Evolutionary conservation across 1,140 invertebrate species (phyloP), one percentile per base, ranked within the genome.

Genomic region (Bacillus rossius): DNA sequence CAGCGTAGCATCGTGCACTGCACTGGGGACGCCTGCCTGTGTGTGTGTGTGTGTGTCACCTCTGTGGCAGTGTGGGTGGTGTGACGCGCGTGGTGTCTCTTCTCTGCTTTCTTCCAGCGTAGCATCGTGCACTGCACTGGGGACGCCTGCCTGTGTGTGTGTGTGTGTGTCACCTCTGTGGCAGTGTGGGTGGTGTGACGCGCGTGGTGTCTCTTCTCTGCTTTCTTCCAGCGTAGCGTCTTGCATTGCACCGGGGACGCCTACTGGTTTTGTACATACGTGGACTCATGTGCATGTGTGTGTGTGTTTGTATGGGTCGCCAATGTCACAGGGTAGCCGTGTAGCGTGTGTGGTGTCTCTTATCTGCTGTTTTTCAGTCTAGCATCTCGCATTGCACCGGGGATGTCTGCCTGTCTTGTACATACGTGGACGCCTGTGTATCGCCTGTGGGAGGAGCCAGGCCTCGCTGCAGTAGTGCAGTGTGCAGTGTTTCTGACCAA

Each of bases 281-380:
- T n/a, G n/a, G n/a, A n/a, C n/a, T n/a, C n/a, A n/a, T 37, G 16
- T 37, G 1, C 55, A 17, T 8, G 51, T n/a, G 25, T 16, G 7
- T 37, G 16, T 54, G 42, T 57, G 63, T 60, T n/a, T n/a, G n/a
- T n/a, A n/a, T n/a, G n/a, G n/a, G n/a, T n/a, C n/a, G n/a, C n/a
- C n/a, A n/a, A n/a, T n/a, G n/a, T n/a, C n/a, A n/a, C n/a, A n/a
- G 63, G 64, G 60, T 61, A 19, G 47, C 7, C 52, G 50, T 34
- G 29, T 34, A 34, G 29, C 29, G 10, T 57, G 34, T 57, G 64
- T 61, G 45, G 26, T 55, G 40, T n/a, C 26, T 22, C 13, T 52
- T 38, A 23, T 17, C n/a, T n/a, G n/a, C n/a, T n/a, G n/a, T 20
- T 20, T 38, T 57, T 25, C 14, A 5, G 13, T 19, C 38, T 48